Base-by-base conservation (phyloP, 2,113 vertebrate species). In the Corydoras sp. region DNA sequence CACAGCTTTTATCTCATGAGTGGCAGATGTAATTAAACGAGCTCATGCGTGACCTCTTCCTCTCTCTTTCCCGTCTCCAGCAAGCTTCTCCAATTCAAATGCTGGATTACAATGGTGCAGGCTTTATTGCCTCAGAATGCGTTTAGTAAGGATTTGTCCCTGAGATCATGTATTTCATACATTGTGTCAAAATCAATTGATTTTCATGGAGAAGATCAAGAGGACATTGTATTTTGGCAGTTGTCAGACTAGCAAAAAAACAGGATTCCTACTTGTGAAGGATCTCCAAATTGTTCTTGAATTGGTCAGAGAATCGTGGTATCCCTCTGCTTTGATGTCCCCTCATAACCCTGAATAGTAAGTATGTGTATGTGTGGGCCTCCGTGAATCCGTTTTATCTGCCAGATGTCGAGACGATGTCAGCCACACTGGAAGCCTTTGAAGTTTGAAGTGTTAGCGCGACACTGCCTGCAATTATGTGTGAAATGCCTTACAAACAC, bases 401-500 rank as follows among this genome's bases (percentile, higher is more conserved):
- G 81, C 80, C 51, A 73, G 76, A 85, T 86, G 84, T 81, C 80
- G 70, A 69, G 68, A 10, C 31, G 75, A 59, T 77, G 81, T 77
- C 83, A 83, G 80, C 69, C 79, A 65, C 80, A 81, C 83, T 74
- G 18, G 59, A 79, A 74, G 74, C 76, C 72, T 88, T 83, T 87
- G 84, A 88, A 82, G 84, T 85, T 79, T 81, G 78, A 84, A 83
- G 77, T 77, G 5, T 56, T 75, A n/a, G 59, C 67, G 60, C 68
- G 74, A 67, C 58, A 76, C 73, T 78, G 62, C 68, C 62, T 75
- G 76, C 76, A 81, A 78, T 82, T 78, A 66, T 14, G 59, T 32
- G 73, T 71, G 63, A 74, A 81, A 79, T 63, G 73, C 79, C 62
- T 32, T 62, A 49, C 30, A 74, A 70, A 71, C 59, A 67, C 49